Conservation (phyloP, 2,888 invertebrate genomes). For the Blastobasis adustella region DNA sequence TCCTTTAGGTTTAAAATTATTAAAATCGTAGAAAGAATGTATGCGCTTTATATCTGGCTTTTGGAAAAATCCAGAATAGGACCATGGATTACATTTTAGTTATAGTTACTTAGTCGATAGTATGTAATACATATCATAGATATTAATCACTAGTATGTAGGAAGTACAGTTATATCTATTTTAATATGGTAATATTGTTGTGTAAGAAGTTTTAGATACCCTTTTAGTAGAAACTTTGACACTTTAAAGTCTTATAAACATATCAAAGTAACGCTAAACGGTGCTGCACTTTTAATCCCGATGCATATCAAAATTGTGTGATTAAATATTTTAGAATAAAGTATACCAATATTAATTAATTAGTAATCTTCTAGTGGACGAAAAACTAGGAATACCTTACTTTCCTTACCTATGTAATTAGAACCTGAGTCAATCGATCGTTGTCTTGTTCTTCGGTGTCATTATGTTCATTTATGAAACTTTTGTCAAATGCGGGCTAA, state of each 20-base stretch:
- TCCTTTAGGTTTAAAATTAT: slow-evolving; percentile 47
- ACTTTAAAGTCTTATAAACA: slow-evolving; percentile 29
- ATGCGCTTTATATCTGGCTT: slow-evolving; percentile 74
- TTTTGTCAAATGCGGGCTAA: slow-evolving; percentile 72
- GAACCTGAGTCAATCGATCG: not conserved
- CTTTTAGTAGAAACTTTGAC: slow-evolving; percentile 41
- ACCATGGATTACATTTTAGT: slow-evolving; percentile 63
- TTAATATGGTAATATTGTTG: slow-evolving; percentile 35
- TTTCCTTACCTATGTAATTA: too few species aligned
- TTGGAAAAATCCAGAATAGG: slow-evolving; percentile 68
- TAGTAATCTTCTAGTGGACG: slow-evolving; percentile 23
- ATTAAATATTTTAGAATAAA: slow-evolving; percentile 42
- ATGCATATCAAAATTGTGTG: slow-evolving; percentile 72
- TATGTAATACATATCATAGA: slow-evolving; percentile 54
- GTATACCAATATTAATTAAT: slow-evolving; percentile 28
- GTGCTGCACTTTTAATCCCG: slow-evolving; percentile 54
- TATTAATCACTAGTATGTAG: slow-evolving; percentile 47
- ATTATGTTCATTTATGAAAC: slow-evolving; percentile 25
- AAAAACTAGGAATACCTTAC: not conserved
- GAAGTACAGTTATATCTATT: slow-evolving; percentile 31
- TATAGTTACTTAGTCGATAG: slow-evolving; percentile 36
- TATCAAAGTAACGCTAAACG: slow-evolving; percentile 45
- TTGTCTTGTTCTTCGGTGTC: not conserved
- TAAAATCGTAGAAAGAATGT: slow-evolving; percentile 66
- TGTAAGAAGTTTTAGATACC: slow-evolving; percentile 58